A percentile compares a stretch with the other conserved stretches of the same genome.
phyloP scores from a whole-genome alignment of 2,113 vertebrate genomes.

The Balaeniceps rex region DNA sequence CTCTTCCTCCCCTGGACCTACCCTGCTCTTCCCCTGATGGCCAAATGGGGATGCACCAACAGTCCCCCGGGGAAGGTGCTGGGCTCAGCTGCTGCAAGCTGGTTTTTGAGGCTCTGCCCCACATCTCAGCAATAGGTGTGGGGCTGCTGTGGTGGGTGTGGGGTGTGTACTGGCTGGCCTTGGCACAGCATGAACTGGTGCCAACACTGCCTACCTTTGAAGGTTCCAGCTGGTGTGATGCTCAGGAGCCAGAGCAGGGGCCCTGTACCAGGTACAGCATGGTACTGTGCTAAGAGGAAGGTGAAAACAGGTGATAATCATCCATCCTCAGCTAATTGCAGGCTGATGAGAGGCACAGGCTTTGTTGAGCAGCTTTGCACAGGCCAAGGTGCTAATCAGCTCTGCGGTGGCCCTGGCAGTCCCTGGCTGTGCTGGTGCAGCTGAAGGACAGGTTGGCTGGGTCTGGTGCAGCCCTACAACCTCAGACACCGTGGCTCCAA shows the following conservation, averaged over 20 bases:
- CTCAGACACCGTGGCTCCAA: background rate
- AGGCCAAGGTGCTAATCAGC: background rate
- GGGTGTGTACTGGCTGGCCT: background rate
- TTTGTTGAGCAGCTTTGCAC: background rate
- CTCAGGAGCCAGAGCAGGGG: background rate
- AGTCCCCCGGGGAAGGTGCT: background rate
- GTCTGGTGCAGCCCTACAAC: background rate
- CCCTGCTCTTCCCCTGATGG: background rate
- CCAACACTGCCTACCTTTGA: background rate
- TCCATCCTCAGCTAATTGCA: background rate
- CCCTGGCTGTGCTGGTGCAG: background rate
- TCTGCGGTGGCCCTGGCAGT: background rate
- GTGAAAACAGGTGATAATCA: slow-evolving; percentile 2
- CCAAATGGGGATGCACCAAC: background rate
- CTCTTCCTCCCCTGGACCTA: background rate
- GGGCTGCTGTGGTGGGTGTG: background rate
- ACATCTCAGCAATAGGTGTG: fast-evolving
- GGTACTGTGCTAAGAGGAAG: background rate
- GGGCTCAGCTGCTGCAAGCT: background rate
- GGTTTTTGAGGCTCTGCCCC: background rate
- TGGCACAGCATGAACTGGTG: background rate
- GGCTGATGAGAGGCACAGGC: background rate
- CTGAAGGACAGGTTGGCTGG: background rate
- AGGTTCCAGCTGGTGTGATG: background rate
- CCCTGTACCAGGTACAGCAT: background rate